Conservation (phyloP, 2,797 vertebrate species). For the Labroides dimidiatus region DNA sequence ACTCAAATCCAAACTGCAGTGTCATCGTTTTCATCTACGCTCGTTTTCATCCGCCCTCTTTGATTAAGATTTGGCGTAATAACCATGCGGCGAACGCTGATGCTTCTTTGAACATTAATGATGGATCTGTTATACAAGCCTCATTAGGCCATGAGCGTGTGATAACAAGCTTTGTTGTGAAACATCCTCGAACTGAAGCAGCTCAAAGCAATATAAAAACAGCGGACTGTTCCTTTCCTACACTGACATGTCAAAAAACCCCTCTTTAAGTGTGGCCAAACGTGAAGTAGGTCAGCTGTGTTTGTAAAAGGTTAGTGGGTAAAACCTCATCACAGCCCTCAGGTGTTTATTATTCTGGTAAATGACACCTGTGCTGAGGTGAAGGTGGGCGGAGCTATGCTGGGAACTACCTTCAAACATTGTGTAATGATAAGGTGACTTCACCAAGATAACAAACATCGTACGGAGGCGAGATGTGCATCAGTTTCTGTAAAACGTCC, state of each 20-base stretch:
- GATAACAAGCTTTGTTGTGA: background rate
- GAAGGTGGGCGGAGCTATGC: background rate
- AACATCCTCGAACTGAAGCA: too few relatives aligned
- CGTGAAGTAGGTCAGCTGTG: background rate
- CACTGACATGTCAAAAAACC: background rate
- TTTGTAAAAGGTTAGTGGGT: background rate
- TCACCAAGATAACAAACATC: background rate
- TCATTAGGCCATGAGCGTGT: background rate
- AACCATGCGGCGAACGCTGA: background rate
- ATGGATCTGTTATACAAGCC: background rate
- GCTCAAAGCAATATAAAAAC: background rate
- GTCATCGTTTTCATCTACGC: too few relatives aligned
- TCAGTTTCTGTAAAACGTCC: too few relatives aligned
- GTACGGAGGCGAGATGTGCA: too few relatives aligned
- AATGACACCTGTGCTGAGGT: background rate
- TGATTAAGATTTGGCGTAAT: too few relatives aligned
- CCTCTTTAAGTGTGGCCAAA: too few relatives aligned
- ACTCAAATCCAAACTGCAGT: too few relatives aligned
- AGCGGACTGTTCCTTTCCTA: background rate
- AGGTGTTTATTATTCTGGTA: slow-evolving; percentile 9
- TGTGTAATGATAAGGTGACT: background rate
- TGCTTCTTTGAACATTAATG: background rate
- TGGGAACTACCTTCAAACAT: background rate
- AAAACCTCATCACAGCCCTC: background rate
- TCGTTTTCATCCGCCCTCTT: too few relatives aligned